Evolutionary conservation across 2,888 invertebrate species (phyloP).

Genomic region (Metallyticus violacea): DNA sequence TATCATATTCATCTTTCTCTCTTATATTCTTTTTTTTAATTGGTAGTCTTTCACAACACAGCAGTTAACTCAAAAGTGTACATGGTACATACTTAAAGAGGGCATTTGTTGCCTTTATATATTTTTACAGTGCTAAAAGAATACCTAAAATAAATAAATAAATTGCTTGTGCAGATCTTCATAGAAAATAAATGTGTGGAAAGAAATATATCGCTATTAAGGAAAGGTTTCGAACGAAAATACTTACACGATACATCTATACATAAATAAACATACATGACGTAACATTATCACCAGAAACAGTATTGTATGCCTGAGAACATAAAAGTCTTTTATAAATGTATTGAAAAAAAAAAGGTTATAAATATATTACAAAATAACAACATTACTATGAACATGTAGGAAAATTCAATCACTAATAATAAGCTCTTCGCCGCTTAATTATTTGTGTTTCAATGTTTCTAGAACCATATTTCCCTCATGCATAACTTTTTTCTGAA

Average conservation of each 20-base stretch:
- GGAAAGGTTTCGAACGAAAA: background rate
- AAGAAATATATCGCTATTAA: background rate
- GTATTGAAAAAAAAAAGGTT: background rate
- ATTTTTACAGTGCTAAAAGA: background rate
- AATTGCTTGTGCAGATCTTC: background rate
- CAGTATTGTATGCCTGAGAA: conserved; percentile 9
- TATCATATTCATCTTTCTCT: background rate
- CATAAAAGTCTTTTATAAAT: conserved; percentile 6
- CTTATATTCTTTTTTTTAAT: background rate
- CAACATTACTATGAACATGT: background rate
- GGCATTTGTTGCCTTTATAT: conserved; percentile 8
- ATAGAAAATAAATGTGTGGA: background rate
- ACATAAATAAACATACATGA: background rate
- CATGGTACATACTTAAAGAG: conserved; percentile 29
- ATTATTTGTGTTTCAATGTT: background rate
- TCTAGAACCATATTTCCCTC: background rate
- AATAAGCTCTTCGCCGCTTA: background rate
- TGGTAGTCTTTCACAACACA: background rate
- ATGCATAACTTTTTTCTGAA: background rate
- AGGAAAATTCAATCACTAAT: background rate
- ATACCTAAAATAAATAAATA: background rate
- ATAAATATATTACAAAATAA: background rate
- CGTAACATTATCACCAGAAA: background rate
- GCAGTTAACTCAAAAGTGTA: conserved; percentile 16
- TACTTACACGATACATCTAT: background rate